Percentiles rank a stretch among this genome's conserved stretches.
phyloP scores from a whole-genome alignment of 2,888 invertebrate species.

The Geophilus truncorum region DNA sequence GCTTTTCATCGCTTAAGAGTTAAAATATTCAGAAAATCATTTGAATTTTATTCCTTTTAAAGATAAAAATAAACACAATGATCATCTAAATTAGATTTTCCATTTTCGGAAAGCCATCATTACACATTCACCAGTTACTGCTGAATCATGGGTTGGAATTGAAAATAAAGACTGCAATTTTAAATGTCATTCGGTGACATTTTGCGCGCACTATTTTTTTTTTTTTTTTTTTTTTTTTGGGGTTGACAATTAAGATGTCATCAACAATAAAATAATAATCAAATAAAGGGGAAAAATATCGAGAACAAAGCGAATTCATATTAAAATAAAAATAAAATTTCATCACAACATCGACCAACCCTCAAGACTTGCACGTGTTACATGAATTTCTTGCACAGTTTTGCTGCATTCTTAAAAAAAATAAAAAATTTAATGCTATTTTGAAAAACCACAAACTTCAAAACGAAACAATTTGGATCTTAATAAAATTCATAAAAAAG shows the following conservation, averaged over 20 bases:
- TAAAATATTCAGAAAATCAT: too few species aligned
- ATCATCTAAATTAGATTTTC: not conserved
- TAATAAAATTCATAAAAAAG: not conserved
- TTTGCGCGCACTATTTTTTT: too few species aligned
- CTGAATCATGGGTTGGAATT: not conserved
- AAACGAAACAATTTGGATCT: too few species aligned
- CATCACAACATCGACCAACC: too few species aligned
- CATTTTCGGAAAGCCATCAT: not conserved
- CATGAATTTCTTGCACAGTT: constrained; percentile 80
- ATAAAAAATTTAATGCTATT: not conserved
- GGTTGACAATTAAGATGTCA: too few species aligned
- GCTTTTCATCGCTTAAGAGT: too few species aligned
- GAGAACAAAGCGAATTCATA: too few species aligned
- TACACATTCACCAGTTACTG: not conserved
- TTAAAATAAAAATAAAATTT: too few species aligned
- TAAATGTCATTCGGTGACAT: constrained; percentile 7
- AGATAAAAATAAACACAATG: not conserved
- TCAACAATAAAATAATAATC: too few species aligned
- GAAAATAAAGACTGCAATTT: not conserved
- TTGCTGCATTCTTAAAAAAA: constrained; percentile 65
- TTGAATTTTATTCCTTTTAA: too few species aligned
- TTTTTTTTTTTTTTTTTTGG: too few species aligned
- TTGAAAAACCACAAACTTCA: not conserved
- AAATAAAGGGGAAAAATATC: too few species aligned
- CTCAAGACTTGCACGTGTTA: constrained; percentile 47